Conservation (phyloP, 2,888 invertebrate species). For the Drosophila anceps region DNA sequence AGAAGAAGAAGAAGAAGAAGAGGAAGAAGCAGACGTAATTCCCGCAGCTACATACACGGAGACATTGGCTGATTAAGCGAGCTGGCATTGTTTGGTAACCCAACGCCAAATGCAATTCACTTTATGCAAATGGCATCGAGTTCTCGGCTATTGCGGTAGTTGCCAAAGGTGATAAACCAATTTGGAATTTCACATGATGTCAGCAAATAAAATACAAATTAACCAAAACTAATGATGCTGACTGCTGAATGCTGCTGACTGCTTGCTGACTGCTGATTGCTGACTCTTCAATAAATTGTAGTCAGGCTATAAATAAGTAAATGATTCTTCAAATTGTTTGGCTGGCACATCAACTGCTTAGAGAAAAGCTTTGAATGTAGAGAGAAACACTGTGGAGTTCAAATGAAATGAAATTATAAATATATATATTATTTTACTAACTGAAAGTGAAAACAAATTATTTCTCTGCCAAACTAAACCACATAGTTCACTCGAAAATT, state of each 20-base stretch:
- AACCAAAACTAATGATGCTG: slow-evolving; percentile 46
- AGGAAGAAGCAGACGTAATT: slow-evolving; percentile 2
- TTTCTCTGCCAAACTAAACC: no score
- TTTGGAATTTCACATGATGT: slow-evolving; percentile 75
- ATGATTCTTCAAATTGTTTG: background rate
- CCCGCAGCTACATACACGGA: background rate
- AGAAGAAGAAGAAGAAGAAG: slow-evolving; percentile 1
- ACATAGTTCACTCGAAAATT: no score
- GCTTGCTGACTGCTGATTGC: slow-evolving; percentile 18
- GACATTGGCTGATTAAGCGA: slow-evolving; percentile 25
- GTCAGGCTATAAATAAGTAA: slow-evolving; percentile 6
- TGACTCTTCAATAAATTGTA: slow-evolving; percentile 23
- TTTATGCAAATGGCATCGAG: slow-evolving; percentile 62
- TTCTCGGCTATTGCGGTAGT: slow-evolving; percentile 12
- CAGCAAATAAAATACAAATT: slow-evolving; percentile 62
- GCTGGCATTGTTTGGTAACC: slow-evolving; percentile 37
- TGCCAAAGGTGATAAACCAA: slow-evolving; percentile 54
- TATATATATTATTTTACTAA: no score
- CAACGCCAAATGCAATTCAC: slow-evolving; percentile 62
- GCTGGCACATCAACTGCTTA: background rate
- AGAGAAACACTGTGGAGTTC: background rate
- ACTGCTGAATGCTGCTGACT: slow-evolving; percentile 13
- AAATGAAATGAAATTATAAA: background rate
- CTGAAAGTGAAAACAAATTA: no score
- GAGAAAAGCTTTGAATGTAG: background rate